Evolutionary conservation across 2,797 vertebrate genomes (phyloP), one percentile per base, ranked within the genome.

Genomic region (Cyclura pinguis): DNA sequence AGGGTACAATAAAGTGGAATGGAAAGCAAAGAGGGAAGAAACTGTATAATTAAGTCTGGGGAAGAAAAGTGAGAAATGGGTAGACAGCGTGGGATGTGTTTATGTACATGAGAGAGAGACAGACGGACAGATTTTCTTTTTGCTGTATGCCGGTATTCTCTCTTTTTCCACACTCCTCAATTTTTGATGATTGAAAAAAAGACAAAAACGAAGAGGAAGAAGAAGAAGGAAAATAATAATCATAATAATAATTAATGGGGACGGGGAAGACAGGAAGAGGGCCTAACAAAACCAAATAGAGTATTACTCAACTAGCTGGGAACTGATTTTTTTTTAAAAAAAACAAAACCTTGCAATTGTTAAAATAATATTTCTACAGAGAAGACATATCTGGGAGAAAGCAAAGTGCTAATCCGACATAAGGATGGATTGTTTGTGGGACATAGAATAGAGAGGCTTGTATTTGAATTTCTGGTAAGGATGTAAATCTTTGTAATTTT

Each of bases 51-150:
- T 80, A 35, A 35, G 42, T 55, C 64, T 57, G 84, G 80, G 4
- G 10, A 83, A 32, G 6, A 90, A 88, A 93, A 91, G 93, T 92
- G 92, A 92, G 89, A 91, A 73, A 69, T 14, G 84, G 84, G 87
- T 74, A 84, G 90, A 80, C 59, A 69, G 86, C 76, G 92, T 92
- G 32, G 64, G 86, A 91, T 91, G 93, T 94, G 87, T 6, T 29
- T 24, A 0, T 1, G 29, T 80, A 47, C 72, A 69, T 38, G 32
- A 35, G 29, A 67, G 57, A 67, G 74, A 55, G 9, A 13, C 8
- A 57, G 6, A 47, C 42, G 29, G 62, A 38, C 27, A 18, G 84
- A 69, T 47, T 57, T 9, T 92, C 78, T 88, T 93, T 85, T 84
- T 47, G n/a, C 42, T 85, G 3, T 27, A 20, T 2, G 50, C n/a